A percentile compares a stretch with the other conserved stretches of the same genome.
Conservation (phyloP, 2,113 vertebrate genomes). For the Dolichallabes microphthalmus region DNA sequence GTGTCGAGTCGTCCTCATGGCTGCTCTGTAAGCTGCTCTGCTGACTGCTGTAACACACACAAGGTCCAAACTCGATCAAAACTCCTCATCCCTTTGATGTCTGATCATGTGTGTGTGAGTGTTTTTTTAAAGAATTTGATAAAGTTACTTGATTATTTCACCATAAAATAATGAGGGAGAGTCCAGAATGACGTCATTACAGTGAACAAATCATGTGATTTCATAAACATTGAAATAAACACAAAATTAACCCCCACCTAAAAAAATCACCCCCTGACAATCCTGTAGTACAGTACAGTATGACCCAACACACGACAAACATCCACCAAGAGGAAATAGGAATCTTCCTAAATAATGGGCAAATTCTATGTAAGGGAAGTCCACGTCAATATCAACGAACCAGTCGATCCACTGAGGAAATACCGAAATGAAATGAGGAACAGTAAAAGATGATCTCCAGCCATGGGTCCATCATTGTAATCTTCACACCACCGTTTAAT, state of each 20-base stretch:
- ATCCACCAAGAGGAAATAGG: background rate
- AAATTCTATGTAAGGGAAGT: background rate
- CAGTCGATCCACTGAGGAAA: background rate
- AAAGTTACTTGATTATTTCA: no score
- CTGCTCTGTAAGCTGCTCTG: conserved; percentile 82
- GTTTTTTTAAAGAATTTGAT: no score
- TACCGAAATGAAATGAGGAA: background rate
- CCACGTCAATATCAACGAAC: no score
- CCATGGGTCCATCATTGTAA: no score
- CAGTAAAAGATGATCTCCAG: background rate
- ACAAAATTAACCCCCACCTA: background rate
- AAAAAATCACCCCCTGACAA: background rate
- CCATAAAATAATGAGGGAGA: background rate
- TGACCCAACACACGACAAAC: background rate
- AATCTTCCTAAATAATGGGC: background rate
- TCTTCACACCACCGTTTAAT: background rate
- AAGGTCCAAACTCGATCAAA: background rate
- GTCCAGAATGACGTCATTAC: background rate
- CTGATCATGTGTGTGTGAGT: background rate
- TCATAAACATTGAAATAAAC: background rate
- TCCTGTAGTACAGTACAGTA: no score
- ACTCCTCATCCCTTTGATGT: background rate
- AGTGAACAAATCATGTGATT: background rate
- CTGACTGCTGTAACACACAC: conserved; percentile 70
- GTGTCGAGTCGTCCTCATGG: conserved; percentile 74